Conservation (phyloP, 2,113 vertebrate genomes). For the rabbit (Oryctolagus cuniculus) region DNA sequence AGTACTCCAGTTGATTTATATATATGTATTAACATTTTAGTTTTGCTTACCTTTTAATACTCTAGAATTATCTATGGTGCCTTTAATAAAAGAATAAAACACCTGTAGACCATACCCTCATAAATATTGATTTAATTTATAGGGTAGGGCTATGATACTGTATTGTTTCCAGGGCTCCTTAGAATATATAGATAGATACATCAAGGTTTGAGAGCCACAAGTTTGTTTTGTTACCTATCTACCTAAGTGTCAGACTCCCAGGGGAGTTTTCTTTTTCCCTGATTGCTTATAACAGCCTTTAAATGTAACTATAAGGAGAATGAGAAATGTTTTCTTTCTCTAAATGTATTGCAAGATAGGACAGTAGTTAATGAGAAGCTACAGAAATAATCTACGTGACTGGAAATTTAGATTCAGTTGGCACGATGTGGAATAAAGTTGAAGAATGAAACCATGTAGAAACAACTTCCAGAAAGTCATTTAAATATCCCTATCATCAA, state of each 20-base stretch:
- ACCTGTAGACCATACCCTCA: neutral
- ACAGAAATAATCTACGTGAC: conserved; percentile 16
- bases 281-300: neutral
- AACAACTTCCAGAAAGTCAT: neutral
- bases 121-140: conserved; percentile 15
- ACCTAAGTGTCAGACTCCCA: neutral
- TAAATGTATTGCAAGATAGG: neutral
- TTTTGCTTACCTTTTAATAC: neutral
- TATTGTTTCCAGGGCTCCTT: neutral
- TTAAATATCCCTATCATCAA: conserved; percentile 50
- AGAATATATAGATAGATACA: neutral
- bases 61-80: neutral
- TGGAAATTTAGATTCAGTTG: conserved; percentile 42
- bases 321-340: conserved; percentile 42
- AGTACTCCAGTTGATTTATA: neutral
- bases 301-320: conserved; percentile 25
- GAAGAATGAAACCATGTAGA: neutral
- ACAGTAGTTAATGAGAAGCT: conserved; percentile 6
- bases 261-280: neutral
- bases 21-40: neutral
- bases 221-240: neutral
- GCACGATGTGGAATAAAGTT: neutral
- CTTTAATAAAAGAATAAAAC: neutral
- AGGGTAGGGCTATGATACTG: neutral
- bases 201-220: neutral